Conservation (phyloP, 2,113 vertebrate genomes). For the Todiramphus saurophagus region DNA sequence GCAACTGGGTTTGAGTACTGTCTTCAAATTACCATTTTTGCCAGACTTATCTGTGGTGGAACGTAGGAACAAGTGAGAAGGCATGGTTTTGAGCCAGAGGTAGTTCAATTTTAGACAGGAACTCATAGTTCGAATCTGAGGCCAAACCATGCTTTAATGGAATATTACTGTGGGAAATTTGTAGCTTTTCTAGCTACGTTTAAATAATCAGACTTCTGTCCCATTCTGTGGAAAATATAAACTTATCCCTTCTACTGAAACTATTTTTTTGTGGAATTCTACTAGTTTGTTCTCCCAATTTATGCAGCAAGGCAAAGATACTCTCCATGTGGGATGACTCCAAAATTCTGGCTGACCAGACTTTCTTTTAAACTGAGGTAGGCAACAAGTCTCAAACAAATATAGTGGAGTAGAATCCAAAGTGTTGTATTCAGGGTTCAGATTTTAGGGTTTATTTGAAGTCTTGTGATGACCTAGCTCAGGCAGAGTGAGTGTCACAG, state of each 20-base stretch:
- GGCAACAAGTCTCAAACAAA: not conserved
- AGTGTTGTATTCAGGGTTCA: not conserved
- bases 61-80: not conserved
- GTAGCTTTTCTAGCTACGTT: not conserved
- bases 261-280: not conserved
- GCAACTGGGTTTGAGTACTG: not conserved
- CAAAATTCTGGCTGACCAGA: not conserved
- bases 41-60: not conserved
- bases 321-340: not conserved
- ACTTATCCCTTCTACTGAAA: not conserved
- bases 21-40: not conserved
- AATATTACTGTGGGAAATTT: not conserved
- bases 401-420: not conserved
- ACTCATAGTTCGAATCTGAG: not conserved
- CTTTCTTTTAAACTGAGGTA: not conserved
- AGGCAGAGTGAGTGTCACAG: not conserved
- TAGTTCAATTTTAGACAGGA: not conserved
- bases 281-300: not conserved
- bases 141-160: not conserved
- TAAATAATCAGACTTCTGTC: not conserved
- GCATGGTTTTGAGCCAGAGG: not conserved
- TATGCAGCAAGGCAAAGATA: not conserved
- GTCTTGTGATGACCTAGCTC: not conserved
- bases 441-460: not conserved
- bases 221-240: not conserved